Base-by-base conservation (phyloP, 2,113 vertebrate species). In the Eretmodus cyanostictus region DNA sequence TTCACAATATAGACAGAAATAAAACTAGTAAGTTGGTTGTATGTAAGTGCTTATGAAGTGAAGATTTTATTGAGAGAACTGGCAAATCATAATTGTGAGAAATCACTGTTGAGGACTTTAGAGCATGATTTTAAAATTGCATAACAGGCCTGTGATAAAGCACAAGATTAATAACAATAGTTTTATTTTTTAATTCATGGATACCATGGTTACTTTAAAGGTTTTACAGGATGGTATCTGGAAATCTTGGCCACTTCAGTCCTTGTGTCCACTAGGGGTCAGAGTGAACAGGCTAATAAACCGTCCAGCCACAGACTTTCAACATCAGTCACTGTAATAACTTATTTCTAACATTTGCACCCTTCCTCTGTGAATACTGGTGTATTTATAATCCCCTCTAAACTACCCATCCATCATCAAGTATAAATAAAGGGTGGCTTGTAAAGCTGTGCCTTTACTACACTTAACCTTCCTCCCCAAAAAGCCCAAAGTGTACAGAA, bases 231-330 rank as follows among this genome's bases (percentile, higher is more conserved):
- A 0, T 31, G 9, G n/a, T 83, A 22, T 22, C 19, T 16, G 9
- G 6, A 31, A 86, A n/a, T 8, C 9, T 9, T 7, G 2, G 10
- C 1, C 5, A 53, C 16, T 17, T 29, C n/a, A 42, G 8, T 80
- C 12, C 40, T 63, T 51, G 3, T 88, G 89, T 81, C 95, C 95
- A 94, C 93, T 84, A 95, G 95, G 85, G 87, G 95, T 94, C 95
- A 95, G 87, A 89, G 85, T 91, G 85, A 81, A 83, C 80, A 81
- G 19, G 53, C 80, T 90, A 86, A 54, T 61, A 14, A 61, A 76
- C n/a, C 9, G 11, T 76, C 24, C 80, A 82, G 27, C 8, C 12
- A 81, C 78, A 86, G 83, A 59, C 49, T 73, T 47, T 81, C 47
- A 53, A 91, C 88, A 90, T 14, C 31, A 86, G 8, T 59, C 9